These are phyloP conservation scores for Noturus placidus DNA, from an alignment of 2,113 vertebrate genomes.

Conservation along the genomic window DNA sequence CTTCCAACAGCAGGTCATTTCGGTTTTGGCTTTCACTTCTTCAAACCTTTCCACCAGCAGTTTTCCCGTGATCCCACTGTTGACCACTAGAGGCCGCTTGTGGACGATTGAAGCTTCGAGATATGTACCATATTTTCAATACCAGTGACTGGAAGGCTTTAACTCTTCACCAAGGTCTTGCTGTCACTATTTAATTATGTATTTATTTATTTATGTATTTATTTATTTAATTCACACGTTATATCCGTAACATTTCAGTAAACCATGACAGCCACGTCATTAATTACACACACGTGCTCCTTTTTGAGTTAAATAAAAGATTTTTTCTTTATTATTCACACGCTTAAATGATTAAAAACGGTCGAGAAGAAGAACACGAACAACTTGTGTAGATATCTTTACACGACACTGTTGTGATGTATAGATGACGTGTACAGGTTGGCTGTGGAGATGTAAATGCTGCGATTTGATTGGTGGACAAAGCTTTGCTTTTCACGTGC, in stretches of 20 bases:
- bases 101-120: not conserved
- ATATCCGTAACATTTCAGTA: not conserved
- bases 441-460: not conserved
- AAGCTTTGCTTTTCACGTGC: conserved; percentile 5
- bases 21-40: not conserved
- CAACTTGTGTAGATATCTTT: not conserved
- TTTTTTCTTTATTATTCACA: not conserved
- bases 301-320: not conserved
- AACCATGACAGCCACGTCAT: not conserved
- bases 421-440: not conserved
- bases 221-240: not conserved
- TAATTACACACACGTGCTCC: not conserved
- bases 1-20: not conserved
- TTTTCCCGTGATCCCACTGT: not conserved
- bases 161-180: not conserved
- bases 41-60: not conserved
- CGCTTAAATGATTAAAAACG: not conserved
- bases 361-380: no score
- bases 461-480: conserved; percentile 74
- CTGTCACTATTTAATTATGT: not conserved
- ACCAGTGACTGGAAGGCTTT: not conserved
- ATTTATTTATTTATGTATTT: not conserved
- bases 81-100: not conserved
- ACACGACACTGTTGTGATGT: not conserved
- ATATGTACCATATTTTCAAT: not conserved